These are phyloP conservation scores for Boleophthalmus pectinirostris DNA, from an alignment of 2,113 vertebrate species.

Conservation along the genomic window DNA sequence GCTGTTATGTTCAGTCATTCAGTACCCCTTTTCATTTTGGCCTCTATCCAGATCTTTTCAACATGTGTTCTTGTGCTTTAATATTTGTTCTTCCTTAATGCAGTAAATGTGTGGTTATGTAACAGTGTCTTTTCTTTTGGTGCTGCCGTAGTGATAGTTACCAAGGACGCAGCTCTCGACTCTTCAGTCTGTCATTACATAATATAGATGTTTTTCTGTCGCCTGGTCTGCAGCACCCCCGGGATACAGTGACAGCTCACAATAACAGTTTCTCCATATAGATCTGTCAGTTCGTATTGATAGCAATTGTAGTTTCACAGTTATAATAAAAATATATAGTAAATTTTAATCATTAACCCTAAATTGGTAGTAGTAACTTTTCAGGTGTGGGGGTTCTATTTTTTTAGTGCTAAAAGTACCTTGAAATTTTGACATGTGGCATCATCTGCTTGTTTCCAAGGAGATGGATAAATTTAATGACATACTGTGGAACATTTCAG, in stretches of 20 bases:
- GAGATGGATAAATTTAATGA: neutral
- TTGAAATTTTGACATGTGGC: too few relatives aligned
- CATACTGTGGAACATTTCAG: too few relatives aligned
- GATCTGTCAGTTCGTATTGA: neutral
- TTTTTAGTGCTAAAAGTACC: too few relatives aligned
- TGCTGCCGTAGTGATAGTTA: conserved; percentile 57
- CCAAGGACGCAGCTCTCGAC: conserved; percentile 49
- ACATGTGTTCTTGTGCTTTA: neutral
- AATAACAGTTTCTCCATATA: neutral
- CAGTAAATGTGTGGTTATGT: conserved; percentile 35
- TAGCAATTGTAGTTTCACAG: too few relatives aligned
- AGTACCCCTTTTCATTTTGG: neutral
- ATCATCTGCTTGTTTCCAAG: neutral
- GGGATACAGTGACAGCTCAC: conserved; percentile 12
- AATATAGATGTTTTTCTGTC: conserved; percentile 30
- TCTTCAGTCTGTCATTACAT: conserved; percentile 41
- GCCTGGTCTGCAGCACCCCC: conserved; percentile 12
- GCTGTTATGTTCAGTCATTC: too few relatives aligned
- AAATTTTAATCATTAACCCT: too few relatives aligned
- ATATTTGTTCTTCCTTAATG: conserved; percentile 10
- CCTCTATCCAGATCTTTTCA: neutral
- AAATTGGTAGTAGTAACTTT: too few relatives aligned
- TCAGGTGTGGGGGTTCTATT: too few relatives aligned
- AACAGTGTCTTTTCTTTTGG: conserved; percentile 33
- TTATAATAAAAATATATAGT: too few relatives aligned